Evolutionary conservation across 2,113 vertebrate genomes (phyloP), one percentile per base, ranked within the genome.

Genomic region (Jaculus jaculus): DNA sequence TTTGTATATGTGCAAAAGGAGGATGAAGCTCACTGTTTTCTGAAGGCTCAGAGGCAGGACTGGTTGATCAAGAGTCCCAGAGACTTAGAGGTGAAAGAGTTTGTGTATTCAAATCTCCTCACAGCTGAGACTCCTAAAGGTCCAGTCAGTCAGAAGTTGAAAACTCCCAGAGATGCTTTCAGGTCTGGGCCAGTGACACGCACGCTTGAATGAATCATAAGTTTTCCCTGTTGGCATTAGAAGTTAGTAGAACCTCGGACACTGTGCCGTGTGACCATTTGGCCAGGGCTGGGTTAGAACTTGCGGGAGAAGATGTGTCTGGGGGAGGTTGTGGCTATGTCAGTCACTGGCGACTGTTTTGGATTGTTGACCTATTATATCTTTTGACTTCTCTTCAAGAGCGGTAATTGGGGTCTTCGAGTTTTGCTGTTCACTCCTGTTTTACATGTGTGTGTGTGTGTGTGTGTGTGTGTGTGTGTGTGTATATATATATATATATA

Each of bases 261-360:
- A 16, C n/a, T 21, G 23, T 63, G 3, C 12, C 26, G 3, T 54
- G 39, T 21, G 30, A n/a, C 2, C 42, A n/a, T 30, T 69, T 58
- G 18, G 7, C 75, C 8, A 54, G 26, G 17, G 60, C 47, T 16
- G 24, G 30, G 9, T 60, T 75, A 75, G 28, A 13, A 16, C 7
- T 8, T 58, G n/a, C n/a, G n/a, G n/a, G n/a, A n/a, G n/a, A n/a
- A 9, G 3, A 20, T 32, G 32, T 24, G 3, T 60, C 85, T 26
- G 69, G 24, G 37, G 0, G n/a, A 17, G 6, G 7, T 7, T 15
- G 8, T 54, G 21, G 2, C 60, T 2, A 9, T 0, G 30, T 32
- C 8, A 72, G 18, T 34, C 20, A n/a, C 60, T 32, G 21, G 21
- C 24, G 28, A 23, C 51, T n/a, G 17, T 51, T 28, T 54, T 54